Percentiles rank a stretch among this genome's conserved stretches.
Evolutionary conservation across 64 coral and sea anemone species (phyloP).

Genomic region (Exaiptasia diaphana): DNA sequence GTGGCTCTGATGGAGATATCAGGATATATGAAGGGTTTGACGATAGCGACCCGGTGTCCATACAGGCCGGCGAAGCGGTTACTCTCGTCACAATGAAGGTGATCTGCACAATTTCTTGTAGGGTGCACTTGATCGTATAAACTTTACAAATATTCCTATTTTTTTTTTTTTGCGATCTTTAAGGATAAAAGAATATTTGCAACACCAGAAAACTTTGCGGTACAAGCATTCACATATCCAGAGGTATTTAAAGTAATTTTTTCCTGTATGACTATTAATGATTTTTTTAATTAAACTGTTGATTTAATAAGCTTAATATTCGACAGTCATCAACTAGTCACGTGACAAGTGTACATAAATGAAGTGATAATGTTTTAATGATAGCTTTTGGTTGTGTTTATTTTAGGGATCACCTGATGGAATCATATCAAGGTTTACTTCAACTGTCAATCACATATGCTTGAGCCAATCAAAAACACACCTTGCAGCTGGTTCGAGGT

Average conservation of each 20-base stretch:
- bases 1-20: slow-evolving; percentile 97
- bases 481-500: slow-evolving; percentile 87
- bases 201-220: slow-evolving; percentile 83
- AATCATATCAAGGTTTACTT: slow-evolving; percentile 89
- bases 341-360: too few relatives aligned
- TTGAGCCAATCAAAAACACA: slow-evolving; percentile 77
- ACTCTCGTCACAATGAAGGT: slow-evolving; percentile 72
- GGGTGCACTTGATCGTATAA: too few relatives aligned
- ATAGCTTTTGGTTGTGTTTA: too few relatives aligned
- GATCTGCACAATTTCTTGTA: too few relatives aligned
- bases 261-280: too few relatives aligned
- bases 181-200: slow-evolving; percentile 92
- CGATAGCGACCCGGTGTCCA: slow-evolving; percentile 92
- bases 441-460: slow-evolving; percentile 84
- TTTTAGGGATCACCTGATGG: slow-evolving; percentile 87
- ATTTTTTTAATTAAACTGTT: too few relatives aligned
- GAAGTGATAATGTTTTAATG: too few relatives aligned
- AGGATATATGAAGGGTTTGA: slow-evolving; percentile 98
- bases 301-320: too few relatives aligned
- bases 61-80: slow-evolving; percentile 82
- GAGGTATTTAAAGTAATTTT: slow-evolving; percentile 59
- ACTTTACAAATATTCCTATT: too few relatives aligned
- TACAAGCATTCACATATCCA: slow-evolving; percentile 88
- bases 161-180: background rate
- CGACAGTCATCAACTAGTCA: too few relatives aligned